A percentile compares a stretch with the other conserved stretches of the same genome.
Evolutionary conservation across 2,888 invertebrate species (phyloP).

Genomic region (Villa cingulata): DNA sequence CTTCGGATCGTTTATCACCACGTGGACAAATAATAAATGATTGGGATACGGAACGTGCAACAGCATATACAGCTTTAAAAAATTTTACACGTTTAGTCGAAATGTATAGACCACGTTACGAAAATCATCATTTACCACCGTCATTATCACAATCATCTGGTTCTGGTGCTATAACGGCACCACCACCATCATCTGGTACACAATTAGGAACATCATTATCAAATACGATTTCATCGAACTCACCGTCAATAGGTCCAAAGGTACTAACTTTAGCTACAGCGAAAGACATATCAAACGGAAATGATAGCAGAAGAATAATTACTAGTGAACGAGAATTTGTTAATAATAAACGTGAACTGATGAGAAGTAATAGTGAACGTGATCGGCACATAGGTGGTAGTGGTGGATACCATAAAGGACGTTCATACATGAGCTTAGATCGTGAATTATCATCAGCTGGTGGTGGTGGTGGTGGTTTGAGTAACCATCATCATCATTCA

Average conservation of each 20-base stretch:
- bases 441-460: conserved; percentile 12
- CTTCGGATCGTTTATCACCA: conserved; percentile 14
- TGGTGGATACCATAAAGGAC: conserved; percentile 12
- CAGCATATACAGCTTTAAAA: conserved; percentile 63
- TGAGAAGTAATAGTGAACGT: conserved; percentile 21
- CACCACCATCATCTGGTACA: too few species aligned
- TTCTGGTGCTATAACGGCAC: background rate
- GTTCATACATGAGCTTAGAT: conserved; percentile 17
- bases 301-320: conserved; percentile 4
- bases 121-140: conserved; percentile 11
- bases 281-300: conserved; percentile 16
- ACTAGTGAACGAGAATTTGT: conserved; percentile 8
- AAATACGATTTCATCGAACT: background rate
- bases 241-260: conserved; percentile 8
- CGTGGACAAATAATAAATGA: conserved; percentile 38
- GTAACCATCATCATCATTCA: background rate
- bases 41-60: conserved; percentile 49
- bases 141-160: background rate
- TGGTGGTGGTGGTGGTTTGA: background rate
- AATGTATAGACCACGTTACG: conserved; percentile 38
- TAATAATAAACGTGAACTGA: conserved; percentile 16
- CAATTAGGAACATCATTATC: background rate
- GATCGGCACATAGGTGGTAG: conserved; percentile 17
- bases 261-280: conserved; percentile 10
- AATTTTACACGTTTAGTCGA: conserved; percentile 71